Evolutionary conservation across 2,888 invertebrate species (phyloP).

Genomic region (Macrosiphum euphorbiae): DNA sequence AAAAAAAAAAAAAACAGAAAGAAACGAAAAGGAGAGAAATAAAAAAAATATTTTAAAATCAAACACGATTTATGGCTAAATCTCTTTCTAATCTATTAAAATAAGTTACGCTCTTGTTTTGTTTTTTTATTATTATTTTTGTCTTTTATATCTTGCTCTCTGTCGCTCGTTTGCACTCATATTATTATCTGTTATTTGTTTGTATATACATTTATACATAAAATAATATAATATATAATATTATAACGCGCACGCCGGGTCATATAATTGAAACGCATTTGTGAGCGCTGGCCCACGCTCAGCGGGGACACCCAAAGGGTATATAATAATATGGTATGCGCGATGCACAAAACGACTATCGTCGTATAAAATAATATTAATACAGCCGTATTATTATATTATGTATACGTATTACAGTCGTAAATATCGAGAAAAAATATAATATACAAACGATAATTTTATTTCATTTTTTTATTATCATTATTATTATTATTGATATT

Average conservation of each 20-base stretch:
- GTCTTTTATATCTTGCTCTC: neutral
- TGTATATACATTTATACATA: neutral
- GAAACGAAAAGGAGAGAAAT: conserved; percentile 12
- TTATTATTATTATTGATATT: conserved; percentile 33
- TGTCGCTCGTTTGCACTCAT: neutral
- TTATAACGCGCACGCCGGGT: conserved; percentile 35
- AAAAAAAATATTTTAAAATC: conserved; percentile 29
- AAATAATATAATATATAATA: conserved; percentile 11
- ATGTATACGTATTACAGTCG: neutral
- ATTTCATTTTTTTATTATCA: conserved; percentile 26
- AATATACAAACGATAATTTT: neutral
- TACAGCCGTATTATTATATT: conserved; percentile 5
- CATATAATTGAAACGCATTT: conserved; percentile 61
- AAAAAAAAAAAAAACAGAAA: conserved; percentile 49
- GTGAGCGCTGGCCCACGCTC: conserved; percentile 48
- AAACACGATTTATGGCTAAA: conserved; percentile 64
- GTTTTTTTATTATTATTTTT: neutral
- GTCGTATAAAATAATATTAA: conserved; percentile 40
- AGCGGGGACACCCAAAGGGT: conserved; percentile 62
- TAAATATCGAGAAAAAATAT: neutral
- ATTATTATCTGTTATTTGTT: neutral
- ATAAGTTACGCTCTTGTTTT: conserved; percentile 58
- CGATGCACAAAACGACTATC: conserved; percentile 43
- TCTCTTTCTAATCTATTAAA: conserved; percentile 61
- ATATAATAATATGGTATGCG: conserved; percentile 15